A percentile compares a stretch with the other conserved stretches of the same genome.
Evolutionary conservation across 2,797 vertebrate species (phyloP).

Genomic region (Alca torda): DNA sequence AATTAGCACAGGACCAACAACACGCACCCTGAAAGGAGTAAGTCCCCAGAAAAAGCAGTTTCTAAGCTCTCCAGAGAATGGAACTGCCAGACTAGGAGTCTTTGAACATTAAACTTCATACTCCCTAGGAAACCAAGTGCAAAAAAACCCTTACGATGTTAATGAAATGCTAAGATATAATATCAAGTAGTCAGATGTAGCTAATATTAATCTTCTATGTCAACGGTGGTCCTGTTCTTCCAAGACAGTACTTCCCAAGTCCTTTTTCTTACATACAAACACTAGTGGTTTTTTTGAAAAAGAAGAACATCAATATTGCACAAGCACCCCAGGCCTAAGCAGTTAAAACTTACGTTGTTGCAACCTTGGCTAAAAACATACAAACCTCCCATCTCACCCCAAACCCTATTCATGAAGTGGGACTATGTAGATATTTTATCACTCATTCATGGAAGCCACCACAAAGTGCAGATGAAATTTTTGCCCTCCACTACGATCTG

Average conservation of each 20-base stretch:
- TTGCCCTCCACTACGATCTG: background rate
- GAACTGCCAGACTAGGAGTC: background rate
- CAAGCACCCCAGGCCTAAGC: background rate
- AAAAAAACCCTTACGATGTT: background rate
- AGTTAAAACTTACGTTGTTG: background rate
- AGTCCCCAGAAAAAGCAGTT: background rate
- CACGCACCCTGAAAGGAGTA: background rate
- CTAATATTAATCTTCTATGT: background rate
- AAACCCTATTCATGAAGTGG: background rate
- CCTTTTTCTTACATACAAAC: background rate
- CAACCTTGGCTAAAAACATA: background rate
- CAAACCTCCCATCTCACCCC: conserved; percentile 1
- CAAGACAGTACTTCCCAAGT: background rate
- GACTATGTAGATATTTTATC: conserved; percentile 5
- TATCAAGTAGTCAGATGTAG: background rate
- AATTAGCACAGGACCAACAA: background rate
- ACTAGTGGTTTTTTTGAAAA: background rate
- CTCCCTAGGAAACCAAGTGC: background rate
- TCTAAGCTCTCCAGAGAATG: background rate
- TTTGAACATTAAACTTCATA: background rate
- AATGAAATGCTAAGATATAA: background rate
- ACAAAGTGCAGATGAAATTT: conserved; percentile 31
- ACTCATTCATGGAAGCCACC: conserved; percentile 25
- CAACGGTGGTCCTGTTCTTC: background rate
- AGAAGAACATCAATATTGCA: background rate